These are phyloP conservation scores for Lysandra bellargus DNA, from an alignment of 2,888 invertebrate species.

Conservation along the genomic window DNA sequence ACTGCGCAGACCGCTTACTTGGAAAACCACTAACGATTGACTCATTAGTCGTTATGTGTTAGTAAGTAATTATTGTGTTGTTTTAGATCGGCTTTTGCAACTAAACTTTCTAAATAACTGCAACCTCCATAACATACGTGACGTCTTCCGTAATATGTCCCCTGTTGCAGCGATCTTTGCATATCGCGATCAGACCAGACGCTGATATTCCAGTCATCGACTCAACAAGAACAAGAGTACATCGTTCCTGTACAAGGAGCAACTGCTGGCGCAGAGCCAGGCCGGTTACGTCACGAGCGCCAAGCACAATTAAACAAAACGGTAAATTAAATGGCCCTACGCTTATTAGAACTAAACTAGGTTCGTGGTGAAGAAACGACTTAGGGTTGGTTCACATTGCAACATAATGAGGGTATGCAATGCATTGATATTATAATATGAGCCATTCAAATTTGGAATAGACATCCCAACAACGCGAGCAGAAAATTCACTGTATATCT, in stretches of 20 bases:
- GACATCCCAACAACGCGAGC: no score
- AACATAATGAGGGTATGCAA: not conserved
- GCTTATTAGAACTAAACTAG: conserved; percentile 17
- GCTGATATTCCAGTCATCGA: conserved; percentile 40
- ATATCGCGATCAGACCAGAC: conserved; percentile 41
- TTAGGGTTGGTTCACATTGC: not conserved
- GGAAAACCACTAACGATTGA: no score
- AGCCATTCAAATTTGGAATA: no score
- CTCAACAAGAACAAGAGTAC: conserved; percentile 38
- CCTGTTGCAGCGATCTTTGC: conserved; percentile 39
- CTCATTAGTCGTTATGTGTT: no score
- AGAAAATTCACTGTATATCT: no score
- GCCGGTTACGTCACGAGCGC: conserved; percentile 47
- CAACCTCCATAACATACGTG: not conserved
- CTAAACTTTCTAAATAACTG: not conserved
- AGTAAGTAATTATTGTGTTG: no score
- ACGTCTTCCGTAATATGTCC: conserved; percentile 26
- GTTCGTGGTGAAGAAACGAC: not conserved
- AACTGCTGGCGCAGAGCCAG: conserved; percentile 56
- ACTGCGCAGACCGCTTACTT: not conserved
- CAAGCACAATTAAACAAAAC: conserved; percentile 38
- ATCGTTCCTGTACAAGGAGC: conserved; percentile 37
- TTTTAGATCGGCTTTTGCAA: no score
- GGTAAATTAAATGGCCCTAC: conserved; percentile 26
- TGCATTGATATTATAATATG: no score